Evolutionary conservation across 2,888 invertebrate species (phyloP).

Genomic region (Phortica magna): DNA sequence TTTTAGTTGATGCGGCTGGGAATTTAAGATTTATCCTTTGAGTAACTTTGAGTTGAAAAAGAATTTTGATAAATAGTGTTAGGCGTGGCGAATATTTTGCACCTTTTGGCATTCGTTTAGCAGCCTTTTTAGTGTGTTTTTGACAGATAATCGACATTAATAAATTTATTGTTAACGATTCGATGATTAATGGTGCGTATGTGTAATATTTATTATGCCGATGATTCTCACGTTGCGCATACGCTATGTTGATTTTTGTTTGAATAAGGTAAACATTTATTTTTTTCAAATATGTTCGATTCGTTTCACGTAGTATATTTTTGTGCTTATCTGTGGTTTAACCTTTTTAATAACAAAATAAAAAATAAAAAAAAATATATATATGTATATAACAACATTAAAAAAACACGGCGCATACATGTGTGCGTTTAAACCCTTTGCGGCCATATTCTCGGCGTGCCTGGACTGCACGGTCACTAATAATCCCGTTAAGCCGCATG

Average conservation of each 20-base stretch:
- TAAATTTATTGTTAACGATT: conserved; percentile 67
- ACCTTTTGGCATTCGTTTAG: conserved; percentile 31
- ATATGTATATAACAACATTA: neutral
- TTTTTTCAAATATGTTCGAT: conserved; percentile 30
- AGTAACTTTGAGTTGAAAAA: neutral
- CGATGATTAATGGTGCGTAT: conserved; percentile 67
- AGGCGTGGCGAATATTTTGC: neutral
- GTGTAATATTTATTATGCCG: conserved; percentile 65
- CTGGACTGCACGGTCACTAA: neutral
- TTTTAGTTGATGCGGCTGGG: neutral
- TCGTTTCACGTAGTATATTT: conserved; percentile 12
- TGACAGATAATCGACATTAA: conserved; percentile 67
- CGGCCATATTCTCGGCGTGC: neutral
- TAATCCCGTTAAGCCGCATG: conserved; percentile 38
- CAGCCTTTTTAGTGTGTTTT: conserved; percentile 52
- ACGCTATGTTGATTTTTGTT: conserved; percentile 47
- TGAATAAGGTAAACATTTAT: conserved; percentile 33
- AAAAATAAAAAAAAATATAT: neutral
- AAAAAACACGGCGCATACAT: neutral
- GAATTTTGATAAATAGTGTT: neutral
- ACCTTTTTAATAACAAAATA: neutral
- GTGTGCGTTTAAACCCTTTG: neutral
- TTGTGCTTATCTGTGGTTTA: neutral
- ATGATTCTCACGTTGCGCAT: conserved; percentile 54
- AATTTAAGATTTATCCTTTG: neutral